Evolutionary conservation across 1,140 invertebrate genomes (phyloP).

Genomic region (Bombus terrestris): DNA sequence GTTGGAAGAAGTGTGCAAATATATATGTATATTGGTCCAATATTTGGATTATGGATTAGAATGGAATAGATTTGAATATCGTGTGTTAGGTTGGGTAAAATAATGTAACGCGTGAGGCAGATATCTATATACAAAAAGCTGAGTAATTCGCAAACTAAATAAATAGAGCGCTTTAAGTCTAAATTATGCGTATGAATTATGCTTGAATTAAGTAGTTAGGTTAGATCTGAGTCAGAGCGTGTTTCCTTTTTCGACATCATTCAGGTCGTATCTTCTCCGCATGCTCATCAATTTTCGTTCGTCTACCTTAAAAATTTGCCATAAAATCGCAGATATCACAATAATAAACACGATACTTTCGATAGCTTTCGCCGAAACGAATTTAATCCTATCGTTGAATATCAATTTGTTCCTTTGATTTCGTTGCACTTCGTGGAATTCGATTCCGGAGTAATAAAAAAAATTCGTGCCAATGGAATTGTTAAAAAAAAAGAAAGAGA

Average conservation of each 20-base stretch:
- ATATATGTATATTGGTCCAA: neutral
- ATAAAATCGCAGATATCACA: neutral
- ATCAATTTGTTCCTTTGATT: neutral
- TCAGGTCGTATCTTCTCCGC: neutral
- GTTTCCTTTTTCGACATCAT: neutral
- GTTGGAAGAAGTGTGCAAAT: neutral
- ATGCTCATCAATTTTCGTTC: neutral
- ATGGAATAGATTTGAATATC: neutral
- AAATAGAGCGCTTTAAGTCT: neutral
- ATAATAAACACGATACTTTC: no score
- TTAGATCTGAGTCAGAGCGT: neutral
- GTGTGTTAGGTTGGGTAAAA: neutral
- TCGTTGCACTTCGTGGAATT: neutral
- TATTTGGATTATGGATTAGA: neutral
- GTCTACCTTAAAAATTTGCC: neutral
- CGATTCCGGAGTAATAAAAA: neutral
- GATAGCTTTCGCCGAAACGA: neutral
- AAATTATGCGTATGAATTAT: conserved; percentile 3
- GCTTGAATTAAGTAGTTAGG: neutral
- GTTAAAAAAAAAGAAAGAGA: neutral
- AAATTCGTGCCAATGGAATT: neutral
- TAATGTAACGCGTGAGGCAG: neutral
- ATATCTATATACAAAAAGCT: neutral
- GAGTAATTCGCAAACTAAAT: neutral
- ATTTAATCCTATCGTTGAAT: neutral